phyloP scores from a whole-genome alignment of 2,888 invertebrate species.

The Lycia hirtaria region DNA sequence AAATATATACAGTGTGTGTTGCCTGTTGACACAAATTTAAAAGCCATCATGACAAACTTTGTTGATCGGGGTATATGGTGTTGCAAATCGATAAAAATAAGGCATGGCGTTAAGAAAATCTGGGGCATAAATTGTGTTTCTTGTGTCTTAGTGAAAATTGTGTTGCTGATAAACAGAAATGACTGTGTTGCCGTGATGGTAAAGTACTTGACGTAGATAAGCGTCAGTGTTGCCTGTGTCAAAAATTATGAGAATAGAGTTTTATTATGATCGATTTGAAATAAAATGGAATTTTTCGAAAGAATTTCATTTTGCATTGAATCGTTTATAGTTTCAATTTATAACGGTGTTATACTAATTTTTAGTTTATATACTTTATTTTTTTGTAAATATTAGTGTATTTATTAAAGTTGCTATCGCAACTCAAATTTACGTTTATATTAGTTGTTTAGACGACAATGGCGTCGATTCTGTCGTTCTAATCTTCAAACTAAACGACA shows the following conservation, averaged over 20 bases:
- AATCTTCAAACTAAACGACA: not conserved
- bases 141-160: not conserved
- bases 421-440: conserved; percentile 29
- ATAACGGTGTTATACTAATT: conserved; percentile 37
- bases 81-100: conserved; percentile 9
- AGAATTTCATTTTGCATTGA: conserved; percentile 16
- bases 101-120: not conserved
- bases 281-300: conserved; percentile 16
- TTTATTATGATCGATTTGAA: conserved; percentile 26
- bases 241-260: conserved; percentile 19
- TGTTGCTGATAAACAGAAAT: conserved; percentile 18
- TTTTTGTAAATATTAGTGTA: conserved; percentile 43
- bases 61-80: no score
- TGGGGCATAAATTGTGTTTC: not conserved
- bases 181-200: conserved; percentile 23
- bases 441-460: not conserved
- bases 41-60: no score
- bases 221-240: conserved; percentile 23
- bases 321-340: conserved; percentile 28
- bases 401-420: conserved; percentile 39
- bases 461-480: not conserved
- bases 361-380: conserved; percentile 40
- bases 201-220: not conserved
- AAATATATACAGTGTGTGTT: no score
- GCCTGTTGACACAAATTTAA: no score